These are phyloP conservation scores for Etheostoma nigrum DNA, from an alignment of 2,797 vertebrate species.

Conservation along the genomic window DNA sequence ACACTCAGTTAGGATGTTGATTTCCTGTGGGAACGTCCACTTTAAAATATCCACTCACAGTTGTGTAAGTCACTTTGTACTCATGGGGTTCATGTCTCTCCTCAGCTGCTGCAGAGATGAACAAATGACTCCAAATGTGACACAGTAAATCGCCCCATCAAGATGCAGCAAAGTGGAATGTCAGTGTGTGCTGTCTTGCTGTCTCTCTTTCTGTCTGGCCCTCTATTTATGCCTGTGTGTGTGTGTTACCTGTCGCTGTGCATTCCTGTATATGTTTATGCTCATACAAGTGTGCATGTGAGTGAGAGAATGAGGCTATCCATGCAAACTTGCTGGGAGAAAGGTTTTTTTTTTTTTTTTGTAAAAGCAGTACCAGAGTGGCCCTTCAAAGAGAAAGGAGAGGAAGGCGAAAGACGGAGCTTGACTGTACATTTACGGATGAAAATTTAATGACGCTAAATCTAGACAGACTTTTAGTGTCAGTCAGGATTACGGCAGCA, in stretches of 20 bases:
- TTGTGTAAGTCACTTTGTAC: slow-evolving; percentile 51
- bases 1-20: slow-evolving; percentile 27
- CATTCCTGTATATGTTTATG: slow-evolving; percentile 32
- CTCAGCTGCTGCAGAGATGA: slow-evolving; percentile 38
- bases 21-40: slow-evolving; percentile 57
- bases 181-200: slow-evolving; percentile 7
- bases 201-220: slow-evolving; percentile 6
- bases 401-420: slow-evolving; percentile 50
- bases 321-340: slow-evolving; percentile 23
- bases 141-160: slow-evolving; percentile 58
- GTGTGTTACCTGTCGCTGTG: slow-evolving; percentile 40
- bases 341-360: neutral
- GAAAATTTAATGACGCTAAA: slow-evolving; percentile 89
- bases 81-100: slow-evolving; percentile 21
- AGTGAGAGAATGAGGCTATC: slow-evolving; percentile 49
- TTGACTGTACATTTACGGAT: slow-evolving; percentile 78
- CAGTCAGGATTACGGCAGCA: slow-evolving; percentile 86
- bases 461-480: slow-evolving; percentile 91
- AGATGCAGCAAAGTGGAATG: slow-evolving; percentile 26
- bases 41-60: slow-evolving; percentile 43
- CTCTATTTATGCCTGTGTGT: slow-evolving; percentile 13
- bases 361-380: slow-evolving; percentile 63
- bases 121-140: slow-evolving; percentile 71
- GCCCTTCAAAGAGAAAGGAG: slow-evolving; percentile 49
- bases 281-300: slow-evolving; percentile 31